Conservation (phyloP, 2,797 vertebrate species). For the Epinephelus awoara region DNA sequence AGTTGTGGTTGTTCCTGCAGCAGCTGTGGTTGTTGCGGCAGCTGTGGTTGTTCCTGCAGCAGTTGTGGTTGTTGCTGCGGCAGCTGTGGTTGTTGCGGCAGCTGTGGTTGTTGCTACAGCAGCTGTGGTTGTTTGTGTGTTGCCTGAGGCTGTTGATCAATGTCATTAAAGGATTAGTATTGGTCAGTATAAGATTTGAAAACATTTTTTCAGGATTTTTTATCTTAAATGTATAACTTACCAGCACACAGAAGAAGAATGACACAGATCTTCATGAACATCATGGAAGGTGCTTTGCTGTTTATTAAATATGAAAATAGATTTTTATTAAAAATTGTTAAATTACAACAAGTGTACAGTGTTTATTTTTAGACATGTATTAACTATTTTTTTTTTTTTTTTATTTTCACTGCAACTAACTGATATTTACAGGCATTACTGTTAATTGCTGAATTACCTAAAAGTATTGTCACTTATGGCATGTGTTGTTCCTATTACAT, state of each 20-base stretch:
- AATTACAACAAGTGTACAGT: too few relatives aligned
- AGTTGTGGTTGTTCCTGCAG: accelerated
- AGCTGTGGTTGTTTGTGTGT: background rate
- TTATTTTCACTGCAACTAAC: too few relatives aligned
- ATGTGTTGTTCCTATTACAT: too few relatives aligned
- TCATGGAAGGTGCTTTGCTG: background rate
- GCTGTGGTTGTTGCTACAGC: background rate
- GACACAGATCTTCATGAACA: slow-evolving; percentile 7
- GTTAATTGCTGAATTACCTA: too few relatives aligned
- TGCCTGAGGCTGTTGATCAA: background rate
- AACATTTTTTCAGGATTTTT: too few relatives aligned
- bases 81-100: background rate
- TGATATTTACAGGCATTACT: too few relatives aligned
- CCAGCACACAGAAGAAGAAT: slow-evolving; percentile 26
- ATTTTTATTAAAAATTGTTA: background rate
- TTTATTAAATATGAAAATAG: background rate
- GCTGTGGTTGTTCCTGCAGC: too few relatives aligned
- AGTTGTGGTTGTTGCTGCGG: too few relatives aligned
- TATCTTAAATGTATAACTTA: background rate
- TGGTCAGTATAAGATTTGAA: too few relatives aligned
- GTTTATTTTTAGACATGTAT: too few relatives aligned
- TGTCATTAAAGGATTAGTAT: background rate
- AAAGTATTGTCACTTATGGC: too few relatives aligned
- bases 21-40: background rate
- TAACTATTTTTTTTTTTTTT: too few relatives aligned